phyloP scores from a whole-genome alignment of 2,797 vertebrate species.

The Spatula clypeata region DNA sequence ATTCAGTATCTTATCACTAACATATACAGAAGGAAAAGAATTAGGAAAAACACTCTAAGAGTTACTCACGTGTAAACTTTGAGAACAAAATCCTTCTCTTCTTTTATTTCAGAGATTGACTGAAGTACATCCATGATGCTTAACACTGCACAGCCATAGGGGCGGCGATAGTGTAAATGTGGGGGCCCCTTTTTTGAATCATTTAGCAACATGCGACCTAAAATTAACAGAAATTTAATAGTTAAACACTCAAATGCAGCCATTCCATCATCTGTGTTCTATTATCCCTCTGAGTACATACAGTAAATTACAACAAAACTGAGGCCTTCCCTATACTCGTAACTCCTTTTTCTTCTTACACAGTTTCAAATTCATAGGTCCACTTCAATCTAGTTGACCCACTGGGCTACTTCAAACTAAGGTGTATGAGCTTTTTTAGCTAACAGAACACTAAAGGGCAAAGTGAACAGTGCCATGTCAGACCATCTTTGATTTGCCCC shows the following conservation, averaged over 20 bases:
- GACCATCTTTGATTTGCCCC: slow-evolving; percentile 24
- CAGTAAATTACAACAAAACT: background rate
- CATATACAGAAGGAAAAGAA: too few species aligned
- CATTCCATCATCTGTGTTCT: background rate
- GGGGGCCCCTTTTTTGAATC: slow-evolving; percentile 98
- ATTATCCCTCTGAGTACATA: background rate
- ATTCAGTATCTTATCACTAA: background rate
- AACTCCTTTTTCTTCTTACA: background rate
- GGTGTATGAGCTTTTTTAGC: background rate
- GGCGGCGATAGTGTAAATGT: slow-evolving; percentile 94
- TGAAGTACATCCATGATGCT: slow-evolving; percentile 96
- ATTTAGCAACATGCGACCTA: slow-evolving; percentile 97
- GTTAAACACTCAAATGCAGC: background rate
- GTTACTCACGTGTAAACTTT: slow-evolving; percentile 98
- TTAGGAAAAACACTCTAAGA: background rate
- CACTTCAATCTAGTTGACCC: background rate
- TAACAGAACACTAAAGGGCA: background rate
- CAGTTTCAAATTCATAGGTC: background rate
- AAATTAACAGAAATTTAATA: background rate
- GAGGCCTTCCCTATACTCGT: background rate
- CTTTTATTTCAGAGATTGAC: slow-evolving; percentile 95
- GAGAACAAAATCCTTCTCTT: slow-evolving; percentile 99
- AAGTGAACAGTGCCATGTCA: background rate
- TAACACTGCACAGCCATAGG: slow-evolving; percentile 97
- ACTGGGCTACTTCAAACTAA: background rate